Base-by-base conservation (phyloP, 2,888 invertebrate species). In the Ophion costatus region DNA sequence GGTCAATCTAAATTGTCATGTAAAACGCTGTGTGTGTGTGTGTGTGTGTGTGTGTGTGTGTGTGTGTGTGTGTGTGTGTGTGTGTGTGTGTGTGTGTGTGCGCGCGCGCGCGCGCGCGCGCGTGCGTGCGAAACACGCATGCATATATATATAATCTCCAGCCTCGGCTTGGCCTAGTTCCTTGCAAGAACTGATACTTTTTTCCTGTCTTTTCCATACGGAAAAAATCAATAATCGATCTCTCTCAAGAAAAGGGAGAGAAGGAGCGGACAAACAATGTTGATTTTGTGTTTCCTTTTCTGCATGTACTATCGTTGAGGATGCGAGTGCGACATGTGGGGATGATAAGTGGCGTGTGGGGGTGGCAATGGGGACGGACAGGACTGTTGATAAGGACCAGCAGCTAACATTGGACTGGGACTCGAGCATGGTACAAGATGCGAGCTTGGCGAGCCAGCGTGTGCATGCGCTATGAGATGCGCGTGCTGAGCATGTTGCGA, bases 361-460 rank as follows among this genome's bases (percentile, higher is more conserved):
- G 95, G 95, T 89, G 96, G 96, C 88, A 97, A 95, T 82, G 97
- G 97, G 89, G 97, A 97, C 85, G 96, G 96, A 93, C 96, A 96
- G 88, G 96, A 96, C 86, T 96, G 96, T 81, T 94, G 94, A 88
- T 92, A 93, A 91, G 94, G 91, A 69, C 92, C 94, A 66, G 92
- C 92, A 93, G 96, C 96, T 93, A 97, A 96, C 95, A 96, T 96
- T 93, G 96, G 96, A 93, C 96, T 96, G 94, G 97, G 97, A 92
- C 96, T 96, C 89, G 96, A 95, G 90, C 94, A 94, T 75, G 94
- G 94, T 84, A 96, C 96, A 88, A 96, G 93, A 91, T 94, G 94
- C 78, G 94, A 93, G 85, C 93, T 93, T 87, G 94, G 94, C 86
- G 94, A 93, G 87, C 92, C 94, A 88, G 95, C 95, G 90, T 95